Percentiles rank a stretch among this genome's conserved stretches.
phyloP scores from a whole-genome alignment of 2,888 invertebrate genomes.

The Drosophila birchii region DNA sequence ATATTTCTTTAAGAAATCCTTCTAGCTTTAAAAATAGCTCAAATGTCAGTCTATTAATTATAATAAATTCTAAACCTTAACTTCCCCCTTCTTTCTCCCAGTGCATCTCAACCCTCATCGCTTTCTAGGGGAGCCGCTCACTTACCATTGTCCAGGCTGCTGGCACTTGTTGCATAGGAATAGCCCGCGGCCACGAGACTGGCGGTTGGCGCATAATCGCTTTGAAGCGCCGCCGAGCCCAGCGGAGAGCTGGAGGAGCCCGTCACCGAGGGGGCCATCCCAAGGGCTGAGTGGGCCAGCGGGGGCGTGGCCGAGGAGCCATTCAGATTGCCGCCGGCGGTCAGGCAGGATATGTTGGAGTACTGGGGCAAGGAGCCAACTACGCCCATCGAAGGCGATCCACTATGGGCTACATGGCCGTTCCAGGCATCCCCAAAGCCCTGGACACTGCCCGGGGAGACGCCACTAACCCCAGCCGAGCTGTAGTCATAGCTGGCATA shows the following conservation, averaged over 20 bases:
- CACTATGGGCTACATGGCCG: slow-evolving; percentile 75
- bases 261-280: slow-evolving; percentile 45
- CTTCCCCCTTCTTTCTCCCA: slow-evolving; percentile 1
- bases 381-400: slow-evolving; percentile 46
- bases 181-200: slow-evolving; percentile 81
- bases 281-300: slow-evolving; percentile 74
- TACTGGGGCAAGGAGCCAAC: slow-evolving; percentile 81
- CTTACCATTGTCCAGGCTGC: slow-evolving; percentile 83
- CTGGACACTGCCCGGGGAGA: slow-evolving; percentile 60
- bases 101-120: slow-evolving; percentile 11
- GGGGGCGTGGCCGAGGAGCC: slow-evolving; percentile 78
- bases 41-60: not conserved
- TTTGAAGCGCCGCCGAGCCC: slow-evolving; percentile 74
- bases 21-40: fast-evolving
- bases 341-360: slow-evolving; percentile 81
- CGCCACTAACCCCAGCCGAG: slow-evolving; percentile 36
- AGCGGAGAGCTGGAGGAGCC: slow-evolving; percentile 61
- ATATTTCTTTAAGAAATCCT: not conserved
- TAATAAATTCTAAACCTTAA: not conserved
- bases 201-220: slow-evolving; percentile 82
- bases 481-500: slow-evolving; percentile 82
- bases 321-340: slow-evolving; percentile 64
- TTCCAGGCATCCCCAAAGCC: slow-evolving; percentile 82
- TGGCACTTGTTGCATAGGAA: slow-evolving; percentile 78
- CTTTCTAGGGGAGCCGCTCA: slow-evolving; percentile 38